phyloP scores from a whole-genome alignment of 1,140 invertebrate species.

The Drosophila serrata region DNA sequence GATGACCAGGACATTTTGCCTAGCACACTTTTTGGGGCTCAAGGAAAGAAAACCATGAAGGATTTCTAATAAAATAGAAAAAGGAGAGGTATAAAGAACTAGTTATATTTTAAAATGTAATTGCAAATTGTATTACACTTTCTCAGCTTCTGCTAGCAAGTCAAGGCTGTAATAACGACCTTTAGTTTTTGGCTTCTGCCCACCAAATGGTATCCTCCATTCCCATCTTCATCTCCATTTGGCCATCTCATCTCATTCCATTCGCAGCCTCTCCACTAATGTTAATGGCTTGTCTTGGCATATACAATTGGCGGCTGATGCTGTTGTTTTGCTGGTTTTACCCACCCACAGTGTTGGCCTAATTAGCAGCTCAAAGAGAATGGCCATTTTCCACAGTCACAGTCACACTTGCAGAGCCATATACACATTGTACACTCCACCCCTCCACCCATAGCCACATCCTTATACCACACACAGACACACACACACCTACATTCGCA shows the following conservation, averaged over 20 bases:
- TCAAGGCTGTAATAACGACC: constrained; percentile 52
- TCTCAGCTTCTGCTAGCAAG: constrained; percentile 16
- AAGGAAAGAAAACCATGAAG: too few relatives aligned
- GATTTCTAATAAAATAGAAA: neutral
- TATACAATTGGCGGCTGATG: constrained; percentile 64
- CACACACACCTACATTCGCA: constrained; percentile 19
- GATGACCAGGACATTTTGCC: neutral
- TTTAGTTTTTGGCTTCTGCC: constrained; percentile 38
- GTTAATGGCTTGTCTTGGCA: constrained; percentile 72
- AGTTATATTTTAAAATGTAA: too few relatives aligned
- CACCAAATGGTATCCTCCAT: constrained; percentile 10
- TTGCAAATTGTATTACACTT: too few relatives aligned
- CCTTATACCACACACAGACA: neutral
- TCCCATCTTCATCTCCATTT: neutral
- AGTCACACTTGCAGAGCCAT: constrained; percentile 13
- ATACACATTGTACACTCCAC: constrained; percentile 1
- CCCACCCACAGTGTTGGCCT: constrained; percentile 46
- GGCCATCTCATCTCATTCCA: neutral
- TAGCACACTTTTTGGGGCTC: constrained; percentile 26
- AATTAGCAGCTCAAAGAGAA: constrained; percentile 57
- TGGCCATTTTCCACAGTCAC: constrained; percentile 22
- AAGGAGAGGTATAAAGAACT: neutral
- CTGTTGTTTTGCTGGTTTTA: constrained; percentile 44
- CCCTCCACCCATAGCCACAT: too few relatives aligned
- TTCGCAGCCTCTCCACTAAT: constrained; percentile 33